phyloP scores from a whole-genome alignment of 2,113 vertebrate genomes.

The Terrapene triunguis region DNA sequence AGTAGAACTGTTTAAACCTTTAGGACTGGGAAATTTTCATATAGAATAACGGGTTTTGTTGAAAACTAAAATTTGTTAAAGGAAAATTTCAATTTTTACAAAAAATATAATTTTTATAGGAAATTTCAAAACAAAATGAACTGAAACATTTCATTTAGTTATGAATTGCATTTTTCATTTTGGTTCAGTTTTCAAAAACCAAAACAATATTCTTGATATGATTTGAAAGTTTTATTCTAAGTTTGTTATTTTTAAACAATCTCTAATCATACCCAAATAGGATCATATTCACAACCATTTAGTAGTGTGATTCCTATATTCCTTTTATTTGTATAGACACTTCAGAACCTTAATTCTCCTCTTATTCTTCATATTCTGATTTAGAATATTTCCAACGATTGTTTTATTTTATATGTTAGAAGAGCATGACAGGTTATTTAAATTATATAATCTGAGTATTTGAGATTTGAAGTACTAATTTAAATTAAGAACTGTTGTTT shows the following conservation, averaged over 20 bases:
- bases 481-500: background rate
- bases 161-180: background rate
- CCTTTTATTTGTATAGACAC: background rate
- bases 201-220: background rate
- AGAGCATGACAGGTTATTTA: background rate
- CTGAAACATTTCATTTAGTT: accelerated
- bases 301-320: background rate
- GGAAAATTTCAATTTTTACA: background rate
- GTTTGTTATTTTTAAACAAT: background rate
- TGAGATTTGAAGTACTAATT: background rate
- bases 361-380: background rate
- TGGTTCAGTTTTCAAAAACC: background rate
- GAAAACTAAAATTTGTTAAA: background rate
- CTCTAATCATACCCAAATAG: background rate
- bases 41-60: background rate
- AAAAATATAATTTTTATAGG: background rate
- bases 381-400: background rate
- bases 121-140: background rate
- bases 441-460: constrained; percentile 2
- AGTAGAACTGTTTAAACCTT: background rate
- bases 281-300: background rate
- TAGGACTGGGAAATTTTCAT: background rate
- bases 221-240: background rate
- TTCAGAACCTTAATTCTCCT: background rate
- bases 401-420: background rate